Percentiles rank a stretch among this genome's conserved stretches.
phyloP scores from a whole-genome alignment of 2,888 invertebrate genomes.

The Drosophila austrosaltans region DNA sequence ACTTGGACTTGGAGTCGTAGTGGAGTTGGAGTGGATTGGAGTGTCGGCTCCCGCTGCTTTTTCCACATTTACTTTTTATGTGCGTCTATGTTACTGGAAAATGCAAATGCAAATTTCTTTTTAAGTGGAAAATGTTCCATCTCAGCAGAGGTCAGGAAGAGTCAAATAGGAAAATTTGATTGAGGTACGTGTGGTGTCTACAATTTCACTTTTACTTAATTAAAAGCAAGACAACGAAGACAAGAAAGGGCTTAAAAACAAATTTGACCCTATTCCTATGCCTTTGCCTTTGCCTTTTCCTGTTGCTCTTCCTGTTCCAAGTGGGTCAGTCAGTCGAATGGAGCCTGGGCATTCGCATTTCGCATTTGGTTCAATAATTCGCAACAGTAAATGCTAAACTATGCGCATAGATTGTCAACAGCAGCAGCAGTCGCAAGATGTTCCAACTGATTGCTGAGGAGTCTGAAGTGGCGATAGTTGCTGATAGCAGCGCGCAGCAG shows the following conservation, averaged over 20 bases:
- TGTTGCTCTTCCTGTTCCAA: slow-evolving; percentile 19
- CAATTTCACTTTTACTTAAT: slow-evolving; percentile 10
- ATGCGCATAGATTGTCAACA: slow-evolving; percentile 76
- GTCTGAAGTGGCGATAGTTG: slow-evolving; percentile 51
- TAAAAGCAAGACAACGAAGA: neutral
- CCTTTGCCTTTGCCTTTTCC: neutral
- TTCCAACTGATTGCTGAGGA: slow-evolving; percentile 63
- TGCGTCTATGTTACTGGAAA: slow-evolving; percentile 22
- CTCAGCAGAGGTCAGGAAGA: neutral
- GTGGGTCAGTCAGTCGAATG: slow-evolving; percentile 24
- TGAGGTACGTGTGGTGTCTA: slow-evolving; percentile 3
- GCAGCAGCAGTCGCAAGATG: slow-evolving; percentile 58
- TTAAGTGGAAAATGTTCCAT: slow-evolving; percentile 13
- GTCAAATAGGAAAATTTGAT: neutral
- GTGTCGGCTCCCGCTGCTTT: slow-evolving; percentile 18
- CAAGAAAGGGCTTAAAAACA: neutral
- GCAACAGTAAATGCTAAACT: slow-evolving; percentile 73
- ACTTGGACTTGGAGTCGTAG: slow-evolving; percentile 13
- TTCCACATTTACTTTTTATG: slow-evolving; percentile 18
- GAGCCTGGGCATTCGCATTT: slow-evolving; percentile 50
- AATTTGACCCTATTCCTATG: neutral
- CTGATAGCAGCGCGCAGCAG: slow-evolving; percentile 22
- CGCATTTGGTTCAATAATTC: slow-evolving; percentile 50
- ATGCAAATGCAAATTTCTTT: slow-evolving; percentile 12
- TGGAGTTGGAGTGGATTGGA: slow-evolving; percentile 33